Conservation (phyloP, 1,140 invertebrate genomes). For the Listronotus bonariensis region DNA sequence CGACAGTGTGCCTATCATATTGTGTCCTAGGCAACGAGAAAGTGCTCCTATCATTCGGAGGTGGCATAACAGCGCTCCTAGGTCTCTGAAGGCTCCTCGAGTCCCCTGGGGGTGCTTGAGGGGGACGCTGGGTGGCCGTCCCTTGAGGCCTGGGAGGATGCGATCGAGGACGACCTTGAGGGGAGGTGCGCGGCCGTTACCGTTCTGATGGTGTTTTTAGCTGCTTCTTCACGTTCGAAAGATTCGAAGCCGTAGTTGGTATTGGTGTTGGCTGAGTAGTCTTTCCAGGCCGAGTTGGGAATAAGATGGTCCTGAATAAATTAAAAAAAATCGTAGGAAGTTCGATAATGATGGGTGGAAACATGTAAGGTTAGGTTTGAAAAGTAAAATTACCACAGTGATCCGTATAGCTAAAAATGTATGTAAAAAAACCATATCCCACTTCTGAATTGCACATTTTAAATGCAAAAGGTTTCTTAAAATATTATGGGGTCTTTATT, state of each 20-base stretch:
- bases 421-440: too few relatives aligned
- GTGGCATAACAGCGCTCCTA: conserved; percentile 44
- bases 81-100: conserved; percentile 66
- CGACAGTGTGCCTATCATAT: conserved; percentile 57
- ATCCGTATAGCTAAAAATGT: neutral
- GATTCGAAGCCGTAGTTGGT: conserved; percentile 88
- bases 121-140: conserved; percentile 49
- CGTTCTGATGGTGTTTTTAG: conserved; percentile 52
- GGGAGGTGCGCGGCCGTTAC: conserved; percentile 44
- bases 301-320: conserved; percentile 75
- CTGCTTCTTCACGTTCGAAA: conserved; percentile 71
- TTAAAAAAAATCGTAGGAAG: too few relatives aligned
- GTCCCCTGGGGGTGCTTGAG: conserved; percentile 61
- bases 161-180: conserved; percentile 46
- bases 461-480: too few relatives aligned
- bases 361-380: too few relatives aligned
- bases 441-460: too few relatives aligned
- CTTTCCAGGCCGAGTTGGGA: conserved; percentile 82
- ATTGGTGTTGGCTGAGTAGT: conserved; percentile 83
- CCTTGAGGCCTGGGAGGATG: conserved; percentile 48
- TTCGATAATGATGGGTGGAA: too few relatives aligned
- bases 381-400: neutral
- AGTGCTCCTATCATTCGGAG: conserved; percentile 54
- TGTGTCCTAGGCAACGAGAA: conserved; percentile 58
- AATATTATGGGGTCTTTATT: too few relatives aligned